Conservation (phyloP, 2,888 invertebrate species). For the Craniophora ligustri region DNA sequence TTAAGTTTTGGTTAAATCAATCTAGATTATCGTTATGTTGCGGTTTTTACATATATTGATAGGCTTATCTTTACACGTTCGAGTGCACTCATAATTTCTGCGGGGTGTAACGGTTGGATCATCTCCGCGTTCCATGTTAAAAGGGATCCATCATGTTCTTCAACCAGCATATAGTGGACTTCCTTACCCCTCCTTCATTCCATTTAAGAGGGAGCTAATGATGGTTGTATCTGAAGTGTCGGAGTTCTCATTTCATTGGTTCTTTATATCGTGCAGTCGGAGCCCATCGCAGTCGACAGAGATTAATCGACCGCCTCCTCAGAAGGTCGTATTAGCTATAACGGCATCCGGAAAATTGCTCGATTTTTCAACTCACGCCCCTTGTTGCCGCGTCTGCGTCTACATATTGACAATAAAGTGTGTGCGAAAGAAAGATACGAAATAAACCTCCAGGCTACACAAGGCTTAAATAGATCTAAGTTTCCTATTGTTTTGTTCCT, state of each 20-base stretch:
- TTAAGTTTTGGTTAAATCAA: conserved; percentile 6
- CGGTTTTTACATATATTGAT: conserved; percentile 45
- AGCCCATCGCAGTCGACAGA: conserved; percentile 82
- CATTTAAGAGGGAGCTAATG: conserved; percentile 60
- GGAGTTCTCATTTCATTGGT: conserved; percentile 71
- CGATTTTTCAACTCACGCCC: conserved; percentile 81
- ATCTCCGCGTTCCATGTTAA: conserved; percentile 62
- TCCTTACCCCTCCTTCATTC: conserved; percentile 41
- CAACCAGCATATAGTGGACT: conserved; percentile 62
- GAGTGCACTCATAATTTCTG: conserved; percentile 73
- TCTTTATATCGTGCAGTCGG: conserved; percentile 74
- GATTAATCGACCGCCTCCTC: conserved; percentile 82
- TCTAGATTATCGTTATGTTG: conserved; percentile 13
- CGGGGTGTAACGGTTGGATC: conserved; percentile 69
- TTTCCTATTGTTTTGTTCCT: conserved; percentile 35
- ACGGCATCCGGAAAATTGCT: conserved; percentile 85
- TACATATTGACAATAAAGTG: conserved; percentile 76
- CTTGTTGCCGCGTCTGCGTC: conserved; percentile 76
- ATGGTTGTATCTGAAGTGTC: conserved; percentile 65
- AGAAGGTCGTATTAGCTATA: conserved; percentile 84
- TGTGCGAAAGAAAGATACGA: conserved; percentile 64
- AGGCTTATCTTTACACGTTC: conserved; percentile 70
- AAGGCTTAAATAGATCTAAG: conserved; percentile 37
- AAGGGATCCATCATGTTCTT: conserved; percentile 66
- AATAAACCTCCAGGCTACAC: conserved; percentile 46